A percentile compares a stretch with the other conserved stretches of the same genome.
These are phyloP conservation scores for Phenacoccus solenopsis DNA, from an alignment of 1,140 invertebrate genomes.

Conservation along the genomic window DNA sequence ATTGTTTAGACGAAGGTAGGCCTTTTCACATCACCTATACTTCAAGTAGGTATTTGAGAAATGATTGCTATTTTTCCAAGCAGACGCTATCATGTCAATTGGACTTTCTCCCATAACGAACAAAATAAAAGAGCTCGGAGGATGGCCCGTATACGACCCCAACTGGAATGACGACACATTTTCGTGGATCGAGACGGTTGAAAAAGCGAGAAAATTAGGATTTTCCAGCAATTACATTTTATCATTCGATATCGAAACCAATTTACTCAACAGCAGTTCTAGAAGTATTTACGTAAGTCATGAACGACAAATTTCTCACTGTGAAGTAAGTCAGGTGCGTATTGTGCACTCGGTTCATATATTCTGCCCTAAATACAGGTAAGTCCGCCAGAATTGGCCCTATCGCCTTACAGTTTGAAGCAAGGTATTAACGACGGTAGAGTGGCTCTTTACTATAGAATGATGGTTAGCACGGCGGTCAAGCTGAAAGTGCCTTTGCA, in stretches of 20 bases:
- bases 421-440: conserved; percentile 60
- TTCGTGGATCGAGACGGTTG: conserved; percentile 70
- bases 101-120: conserved; percentile 30
- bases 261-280: neutral
- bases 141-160: conserved; percentile 59
- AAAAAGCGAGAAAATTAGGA: conserved; percentile 59
- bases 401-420: conserved; percentile 48
- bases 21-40: too few relatives aligned
- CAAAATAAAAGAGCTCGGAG: conserved; percentile 54
- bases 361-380: neutral
- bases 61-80: neutral
- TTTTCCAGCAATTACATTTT: neutral
- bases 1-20: conserved; percentile 37
- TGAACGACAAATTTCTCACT: too few relatives aligned
- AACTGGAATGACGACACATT: conserved; percentile 48
- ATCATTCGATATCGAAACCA: neutral
- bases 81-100: neutral
- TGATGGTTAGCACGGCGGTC: conserved; percentile 72
- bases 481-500: conserved; percentile 66
- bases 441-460: conserved; percentile 60
- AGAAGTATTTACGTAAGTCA: neutral
- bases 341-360: neutral
- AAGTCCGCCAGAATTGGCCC: neutral
- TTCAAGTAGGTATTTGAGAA: neutral
- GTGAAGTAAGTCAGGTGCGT: too few relatives aligned